Evolutionary conservation across 2,797 vertebrate genomes (phyloP).

Genomic region (Antrozous pallidus): DNA sequence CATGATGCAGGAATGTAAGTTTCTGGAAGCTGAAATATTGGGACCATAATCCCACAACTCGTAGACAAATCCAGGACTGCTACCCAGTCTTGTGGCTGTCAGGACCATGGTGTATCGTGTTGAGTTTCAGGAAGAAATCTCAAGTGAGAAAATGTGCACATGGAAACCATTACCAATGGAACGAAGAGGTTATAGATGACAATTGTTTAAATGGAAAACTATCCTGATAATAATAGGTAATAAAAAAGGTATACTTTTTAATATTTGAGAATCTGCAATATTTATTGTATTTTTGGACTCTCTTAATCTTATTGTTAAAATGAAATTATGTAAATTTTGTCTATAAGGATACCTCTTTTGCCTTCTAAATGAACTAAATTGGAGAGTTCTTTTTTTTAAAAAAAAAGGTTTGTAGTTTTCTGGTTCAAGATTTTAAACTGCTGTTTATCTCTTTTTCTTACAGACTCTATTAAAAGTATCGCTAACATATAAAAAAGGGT

Average conservation of each 20-base stretch:
- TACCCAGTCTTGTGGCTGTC: not conserved
- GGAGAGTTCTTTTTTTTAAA: not conserved
- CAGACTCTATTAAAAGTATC: not conserved
- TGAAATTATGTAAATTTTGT: not conserved
- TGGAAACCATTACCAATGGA: not conserved
- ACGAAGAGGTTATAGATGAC: not conserved
- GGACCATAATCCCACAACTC: not conserved
- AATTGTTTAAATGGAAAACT: not conserved
- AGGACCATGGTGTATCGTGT: no score
- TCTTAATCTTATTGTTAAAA: not conserved
- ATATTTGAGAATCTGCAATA: not conserved
- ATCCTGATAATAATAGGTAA: not conserved
- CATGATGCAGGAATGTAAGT: not conserved
- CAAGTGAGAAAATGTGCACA: not conserved
- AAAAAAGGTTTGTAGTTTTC: not conserved
- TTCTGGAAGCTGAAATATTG: not conserved
- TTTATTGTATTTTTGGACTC: not conserved
- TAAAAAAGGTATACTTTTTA: not conserved
- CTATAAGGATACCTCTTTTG: not conserved
- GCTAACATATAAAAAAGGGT: not conserved
- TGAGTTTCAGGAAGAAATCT: not conserved
- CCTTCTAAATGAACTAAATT: not conserved
- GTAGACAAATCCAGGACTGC: not conserved
- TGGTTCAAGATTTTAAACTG: constrained; percentile 25
- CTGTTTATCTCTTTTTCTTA: not conserved